These are phyloP conservation scores for Bombyx huttoni DNA, from an alignment of 2,888 invertebrate genomes.

Conservation along the genomic window DNA sequence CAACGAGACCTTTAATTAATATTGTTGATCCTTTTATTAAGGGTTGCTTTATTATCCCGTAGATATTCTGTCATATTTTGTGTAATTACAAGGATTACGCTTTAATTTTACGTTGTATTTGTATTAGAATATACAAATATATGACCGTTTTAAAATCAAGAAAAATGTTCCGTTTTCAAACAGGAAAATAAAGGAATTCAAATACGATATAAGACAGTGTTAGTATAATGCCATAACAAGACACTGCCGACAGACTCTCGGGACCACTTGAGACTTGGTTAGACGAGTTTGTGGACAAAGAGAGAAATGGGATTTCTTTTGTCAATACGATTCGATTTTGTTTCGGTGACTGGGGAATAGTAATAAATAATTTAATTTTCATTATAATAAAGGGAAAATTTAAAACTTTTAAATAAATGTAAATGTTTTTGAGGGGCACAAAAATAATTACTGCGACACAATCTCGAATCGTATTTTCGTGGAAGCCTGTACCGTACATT, in stretches of 20 bases:
- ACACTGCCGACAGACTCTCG: constrained; percentile 5
- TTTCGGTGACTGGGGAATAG: background rate
- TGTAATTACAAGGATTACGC: background rate
- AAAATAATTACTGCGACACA: constrained; percentile 5
- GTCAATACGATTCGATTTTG: constrained; percentile 4
- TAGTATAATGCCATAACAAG: constrained; percentile 3
- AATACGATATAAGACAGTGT: background rate
- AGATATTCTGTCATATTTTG: background rate
- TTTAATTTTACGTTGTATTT: background rate
- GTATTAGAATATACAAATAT: background rate
- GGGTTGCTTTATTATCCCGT: background rate
- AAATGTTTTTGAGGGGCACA: background rate
- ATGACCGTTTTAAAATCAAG: background rate
- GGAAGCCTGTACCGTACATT: constrained; percentile 41
- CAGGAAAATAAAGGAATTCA: constrained; percentile 1
- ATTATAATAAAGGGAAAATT: background rate
- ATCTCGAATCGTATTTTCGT: constrained; percentile 18
- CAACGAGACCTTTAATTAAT: background rate
- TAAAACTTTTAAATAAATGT: too few species aligned
- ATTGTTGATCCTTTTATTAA: background rate
- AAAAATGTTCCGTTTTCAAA: constrained; percentile 1
- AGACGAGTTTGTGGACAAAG: constrained; percentile 8
- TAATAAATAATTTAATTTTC: background rate
- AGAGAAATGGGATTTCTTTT: constrained; percentile 5
- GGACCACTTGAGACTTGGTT: constrained; percentile 6